These are phyloP conservation scores for Lytechinus pictus DNA, from an alignment of 35 echinoderm and acorn worm species.

Conservation along the genomic window DNA sequence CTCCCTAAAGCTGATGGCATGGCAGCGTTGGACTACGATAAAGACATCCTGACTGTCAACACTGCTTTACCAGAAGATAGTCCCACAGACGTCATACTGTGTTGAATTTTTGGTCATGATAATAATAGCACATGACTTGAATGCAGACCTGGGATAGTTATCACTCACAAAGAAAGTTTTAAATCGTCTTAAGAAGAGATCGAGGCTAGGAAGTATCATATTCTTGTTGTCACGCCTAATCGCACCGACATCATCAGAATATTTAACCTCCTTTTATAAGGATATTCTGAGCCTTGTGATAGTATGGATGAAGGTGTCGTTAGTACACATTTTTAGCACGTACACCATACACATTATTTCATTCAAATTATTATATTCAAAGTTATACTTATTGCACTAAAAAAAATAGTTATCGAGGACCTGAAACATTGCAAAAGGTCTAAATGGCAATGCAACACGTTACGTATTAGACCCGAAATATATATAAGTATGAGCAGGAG, in stretches of 20 bases:
- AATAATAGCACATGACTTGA: conserved; percentile 11
- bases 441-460: too few species aligned
- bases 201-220: neutral
- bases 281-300: neutral
- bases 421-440: too few species aligned
- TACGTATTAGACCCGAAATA: too few species aligned
- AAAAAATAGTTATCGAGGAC: too few species aligned
- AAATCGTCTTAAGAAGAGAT: neutral
- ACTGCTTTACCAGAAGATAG: neutral
- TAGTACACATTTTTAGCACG: neutral
- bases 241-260: neutral
- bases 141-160: neutral
- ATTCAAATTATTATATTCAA: too few species aligned
- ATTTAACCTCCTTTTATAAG: neutral
- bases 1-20: neutral
- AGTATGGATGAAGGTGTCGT: neutral
- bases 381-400: too few species aligned
- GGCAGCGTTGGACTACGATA: neutral
- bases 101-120: conserved; percentile 1
- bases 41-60: neutral
- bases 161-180: neutral
- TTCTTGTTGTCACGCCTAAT: neutral
- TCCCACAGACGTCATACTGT: conserved; percentile 2
- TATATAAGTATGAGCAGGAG: too few species aligned
- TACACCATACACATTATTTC: neutral